A percentile compares a stretch with the other conserved stretches of the same genome.
Evolutionary conservation across 1,140 invertebrate genomes (phyloP).

Genomic region (Nymphalis io): DNA sequence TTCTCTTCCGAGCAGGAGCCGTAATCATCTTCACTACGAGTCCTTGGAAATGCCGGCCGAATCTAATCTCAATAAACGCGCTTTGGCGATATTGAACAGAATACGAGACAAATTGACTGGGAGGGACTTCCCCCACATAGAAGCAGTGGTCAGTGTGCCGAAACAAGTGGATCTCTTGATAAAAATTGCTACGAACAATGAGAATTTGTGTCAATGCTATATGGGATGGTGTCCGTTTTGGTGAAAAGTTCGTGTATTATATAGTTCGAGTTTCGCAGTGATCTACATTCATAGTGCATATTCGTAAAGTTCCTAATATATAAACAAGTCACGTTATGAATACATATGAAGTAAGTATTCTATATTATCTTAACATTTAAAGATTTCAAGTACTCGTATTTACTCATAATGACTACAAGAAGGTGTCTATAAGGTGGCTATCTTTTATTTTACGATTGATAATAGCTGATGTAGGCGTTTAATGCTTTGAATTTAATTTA

Average conservation of each 20-base stretch:
- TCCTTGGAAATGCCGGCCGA: slow-evolving; percentile 71
- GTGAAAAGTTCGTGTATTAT: slow-evolving; percentile 42
- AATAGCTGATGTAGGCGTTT: neutral
- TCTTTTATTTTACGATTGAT: neutral
- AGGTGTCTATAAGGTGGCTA: neutral
- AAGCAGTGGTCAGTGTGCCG: slow-evolving; percentile 85
- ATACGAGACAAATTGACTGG: slow-evolving; percentile 97
- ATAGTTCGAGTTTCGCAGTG: neutral
- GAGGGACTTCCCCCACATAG: slow-evolving; percentile 84
- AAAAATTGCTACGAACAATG: slow-evolving; percentile 97
- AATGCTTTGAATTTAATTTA: neutral
- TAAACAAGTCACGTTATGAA: neutral
- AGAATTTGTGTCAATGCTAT: slow-evolving; percentile 99
- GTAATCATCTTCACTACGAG: slow-evolving; percentile 60
- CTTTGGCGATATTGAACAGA: slow-evolving; percentile 93
- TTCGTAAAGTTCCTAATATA: neutral
- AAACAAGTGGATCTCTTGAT: slow-evolving; percentile 97
- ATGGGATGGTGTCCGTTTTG: slow-evolving; percentile 94
- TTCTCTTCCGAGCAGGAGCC: slow-evolving; percentile 61
- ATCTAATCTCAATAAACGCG: slow-evolving; percentile 94
- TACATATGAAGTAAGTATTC: neutral
- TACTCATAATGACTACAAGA: neutral
- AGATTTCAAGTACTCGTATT: neutral
- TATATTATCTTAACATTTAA: neutral
- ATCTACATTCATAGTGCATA: neutral